A percentile compares a stretch with the other conserved stretches of the same genome.
Conservation (phyloP, 2,113 vertebrate genomes). For the Lutjanus erythropterus region DNA sequence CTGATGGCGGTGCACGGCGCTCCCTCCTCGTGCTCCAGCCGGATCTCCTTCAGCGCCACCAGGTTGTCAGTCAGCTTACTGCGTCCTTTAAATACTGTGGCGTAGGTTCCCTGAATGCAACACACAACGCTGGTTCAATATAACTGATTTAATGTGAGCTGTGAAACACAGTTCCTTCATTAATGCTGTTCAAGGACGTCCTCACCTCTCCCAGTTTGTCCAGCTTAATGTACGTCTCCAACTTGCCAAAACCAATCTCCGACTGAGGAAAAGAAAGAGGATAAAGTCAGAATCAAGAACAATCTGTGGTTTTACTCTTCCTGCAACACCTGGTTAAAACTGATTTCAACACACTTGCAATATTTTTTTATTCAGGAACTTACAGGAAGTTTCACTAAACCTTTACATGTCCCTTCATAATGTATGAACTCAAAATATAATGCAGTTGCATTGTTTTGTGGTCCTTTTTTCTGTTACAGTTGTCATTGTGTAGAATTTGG, state of each 20-base stretch:
- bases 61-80: constrained; percentile 98
- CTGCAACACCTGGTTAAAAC: background rate
- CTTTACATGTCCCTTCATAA: background rate
- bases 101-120: constrained; percentile 92
- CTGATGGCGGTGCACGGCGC: constrained; percentile 98
- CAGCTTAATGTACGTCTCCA: constrained; percentile 86
- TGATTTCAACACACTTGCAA: background rate
- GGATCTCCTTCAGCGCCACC: constrained; percentile 98
- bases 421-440: background rate
- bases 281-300: constrained; percentile 7
- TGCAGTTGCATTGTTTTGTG: background rate
- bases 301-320: background rate
- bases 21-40: constrained; percentile 97
- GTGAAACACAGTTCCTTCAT: background rate
- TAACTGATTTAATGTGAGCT: background rate
- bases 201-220: constrained; percentile 87
- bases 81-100: constrained; percentile 98
- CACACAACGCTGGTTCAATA: background rate
- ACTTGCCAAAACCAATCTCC: constrained; percentile 86
- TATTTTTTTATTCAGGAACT: background rate
- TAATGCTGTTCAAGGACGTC: background rate
- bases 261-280: constrained; percentile 67
- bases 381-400: background rate
- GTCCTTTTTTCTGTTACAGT: background rate
- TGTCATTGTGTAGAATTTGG: background rate